Percentiles rank a stretch among this genome's conserved stretches.
These are phyloP conservation scores for Apolygus lucorum DNA, from an alignment of 1,140 invertebrate genomes.

Conservation along the genomic window DNA sequence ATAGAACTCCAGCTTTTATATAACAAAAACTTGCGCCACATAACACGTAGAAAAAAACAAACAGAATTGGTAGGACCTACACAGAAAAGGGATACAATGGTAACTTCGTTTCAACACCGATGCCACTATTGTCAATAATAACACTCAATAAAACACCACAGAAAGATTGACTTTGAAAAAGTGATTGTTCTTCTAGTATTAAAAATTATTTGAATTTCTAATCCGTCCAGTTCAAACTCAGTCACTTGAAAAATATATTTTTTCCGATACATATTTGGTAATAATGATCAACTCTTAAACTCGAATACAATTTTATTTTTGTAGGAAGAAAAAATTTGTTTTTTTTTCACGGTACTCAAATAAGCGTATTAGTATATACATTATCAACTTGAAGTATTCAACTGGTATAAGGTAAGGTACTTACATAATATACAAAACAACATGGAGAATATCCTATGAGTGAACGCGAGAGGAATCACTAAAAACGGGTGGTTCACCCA, in stretches of 20 bases:
- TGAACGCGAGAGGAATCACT: too few relatives aligned
- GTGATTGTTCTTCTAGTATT: neutral
- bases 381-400: neutral
- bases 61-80: too few relatives aligned
- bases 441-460: neutral
- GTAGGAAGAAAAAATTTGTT: too few relatives aligned
- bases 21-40: too few relatives aligned
- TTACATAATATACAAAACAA: neutral
- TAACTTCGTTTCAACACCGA: too few relatives aligned
- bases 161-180: too few relatives aligned
- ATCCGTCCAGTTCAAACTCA: constrained; percentile 11
- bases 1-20: too few relatives aligned
- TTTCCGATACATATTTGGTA: neutral
- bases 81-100: too few relatives aligned
- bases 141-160: too few relatives aligned
- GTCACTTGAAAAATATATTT: neutral
- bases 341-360: neutral
- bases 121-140: too few relatives aligned
- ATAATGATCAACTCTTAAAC: neutral
- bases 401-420: neutral
- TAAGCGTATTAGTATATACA: neutral
- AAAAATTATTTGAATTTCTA: neutral
- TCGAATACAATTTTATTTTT: neutral
- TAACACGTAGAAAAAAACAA: too few relatives aligned
- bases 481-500: too few relatives aligned